Conservation (phyloP, 2,888 invertebrate species). For the Incurvaria masculella region DNA sequence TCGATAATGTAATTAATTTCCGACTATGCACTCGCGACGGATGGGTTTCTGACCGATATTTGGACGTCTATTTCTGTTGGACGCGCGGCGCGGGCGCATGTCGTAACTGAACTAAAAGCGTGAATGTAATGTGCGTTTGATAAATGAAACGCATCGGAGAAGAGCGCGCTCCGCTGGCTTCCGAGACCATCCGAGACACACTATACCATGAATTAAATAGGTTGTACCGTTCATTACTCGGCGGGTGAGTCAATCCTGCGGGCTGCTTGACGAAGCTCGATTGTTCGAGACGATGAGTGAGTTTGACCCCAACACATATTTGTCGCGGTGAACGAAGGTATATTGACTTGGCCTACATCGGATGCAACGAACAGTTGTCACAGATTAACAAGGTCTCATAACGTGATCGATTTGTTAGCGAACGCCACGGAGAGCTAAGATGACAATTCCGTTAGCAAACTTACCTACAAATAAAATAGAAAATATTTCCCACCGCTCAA, state of each 20-base stretch:
- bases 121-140: constrained; percentile 49
- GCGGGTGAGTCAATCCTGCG: neutral
- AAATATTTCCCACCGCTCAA: too few species aligned
- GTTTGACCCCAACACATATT: neutral
- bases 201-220: neutral
- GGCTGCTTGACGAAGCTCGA: neutral
- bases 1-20: neutral
- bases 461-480: too few species aligned
- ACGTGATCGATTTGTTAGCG: too few species aligned
- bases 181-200: neutral
- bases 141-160: constrained; percentile 35
- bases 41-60: constrained; percentile 45
- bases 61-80: constrained; percentile 48
- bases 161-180: neutral
- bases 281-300: neutral
- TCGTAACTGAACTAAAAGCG: constrained; percentile 49
- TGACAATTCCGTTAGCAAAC: too few species aligned
- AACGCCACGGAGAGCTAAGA: too few species aligned
- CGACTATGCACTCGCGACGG: neutral
- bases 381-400: too few species aligned
- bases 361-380: too few species aligned
- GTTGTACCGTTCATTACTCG: neutral
- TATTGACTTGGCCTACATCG: neutral
- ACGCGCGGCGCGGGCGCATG: constrained; percentile 29
- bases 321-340: neutral